Conservation (phyloP, 2,113 vertebrate genomes). For the Barnardius zonarius region DNA sequence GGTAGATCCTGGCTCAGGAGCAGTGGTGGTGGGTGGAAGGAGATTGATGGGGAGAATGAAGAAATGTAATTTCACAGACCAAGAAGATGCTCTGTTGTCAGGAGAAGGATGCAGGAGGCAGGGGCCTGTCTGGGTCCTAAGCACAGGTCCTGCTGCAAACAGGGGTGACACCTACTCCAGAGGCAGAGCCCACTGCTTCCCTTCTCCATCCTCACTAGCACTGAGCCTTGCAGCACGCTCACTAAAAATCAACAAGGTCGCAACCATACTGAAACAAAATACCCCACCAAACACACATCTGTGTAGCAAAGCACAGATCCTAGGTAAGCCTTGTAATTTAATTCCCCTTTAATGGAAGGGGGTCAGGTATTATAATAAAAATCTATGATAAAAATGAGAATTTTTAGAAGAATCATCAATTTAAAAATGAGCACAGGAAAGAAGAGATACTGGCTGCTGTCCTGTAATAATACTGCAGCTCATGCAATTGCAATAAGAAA, state of each 20-base stretch:
- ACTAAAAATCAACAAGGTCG: background rate
- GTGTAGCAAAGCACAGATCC: background rate
- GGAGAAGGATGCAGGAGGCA: background rate
- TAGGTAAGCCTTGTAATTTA: fast-evolving
- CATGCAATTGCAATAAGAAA: background rate
- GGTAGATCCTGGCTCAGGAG: background rate
- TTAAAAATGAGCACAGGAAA: background rate
- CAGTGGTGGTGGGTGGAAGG: background rate
- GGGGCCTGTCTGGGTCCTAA: background rate
- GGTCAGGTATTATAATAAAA: background rate
- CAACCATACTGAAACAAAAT: background rate
- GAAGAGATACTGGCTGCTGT: background rate
- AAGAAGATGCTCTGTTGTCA: background rate
- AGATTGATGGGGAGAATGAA: background rate
- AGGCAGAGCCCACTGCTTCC: background rate
- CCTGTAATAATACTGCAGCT: background rate
- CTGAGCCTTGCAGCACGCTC: background rate
- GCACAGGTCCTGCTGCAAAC: background rate
- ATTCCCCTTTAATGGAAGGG: background rate
- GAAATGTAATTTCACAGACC: background rate
- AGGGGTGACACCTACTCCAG: background rate
- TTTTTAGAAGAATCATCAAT: background rate
- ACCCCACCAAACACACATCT: fast-evolving
- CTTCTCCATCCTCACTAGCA: background rate
- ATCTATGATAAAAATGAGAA: background rate